Base-by-base conservation (phyloP, 2,113 vertebrate genomes). In the Blennius ocellaris region DNA sequence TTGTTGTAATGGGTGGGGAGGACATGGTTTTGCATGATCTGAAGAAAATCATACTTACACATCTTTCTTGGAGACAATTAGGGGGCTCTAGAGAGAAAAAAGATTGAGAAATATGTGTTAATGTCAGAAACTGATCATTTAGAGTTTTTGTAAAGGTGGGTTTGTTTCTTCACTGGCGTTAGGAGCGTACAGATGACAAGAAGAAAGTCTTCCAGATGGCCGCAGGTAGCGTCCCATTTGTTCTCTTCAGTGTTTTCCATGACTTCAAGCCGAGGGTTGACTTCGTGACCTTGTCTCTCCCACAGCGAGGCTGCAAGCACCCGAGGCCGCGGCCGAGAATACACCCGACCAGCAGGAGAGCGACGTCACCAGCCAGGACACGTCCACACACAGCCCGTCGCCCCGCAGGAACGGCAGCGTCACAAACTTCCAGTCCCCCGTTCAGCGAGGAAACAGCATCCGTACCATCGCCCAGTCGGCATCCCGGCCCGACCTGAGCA, bases 161-260 rank as follows among this genome's bases (percentile, higher is more conserved):
- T 4, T 43, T 56, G 21, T 57, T 17, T 12, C n/a, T 37, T 68
- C 12, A 6, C 21, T 2, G 21, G 21, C 4, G 21, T 30, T 40
- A 99, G 98, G 97, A 97, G 79, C 93, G 97, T 73, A 96, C 94
- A 9, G 97, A 97, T 37, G 97, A 98, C 68, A 99, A 98, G 93
- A 99, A 96, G 79, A 99, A 99, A 88, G 96, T 96, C 17, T 94
- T 96, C 78, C 94, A 98, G 81, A 84, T 97, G 93, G 95, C 94
- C 82, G 95, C 93, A 89, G 97, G 98, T 99, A 83, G 90, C 7
- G 72, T 11, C 50, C 2, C 4, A 67, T 66, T 59, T 56, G 11
- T 48, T 7, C 37, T 55, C 11, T 54, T 0, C 14, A 30, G 9
- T 16, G 30, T 67, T 36, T 50, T 5, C 10, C 50, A 37, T 58